phyloP scores from a whole-genome alignment of 1,140 invertebrate species.

The Drosophila cardini region DNA sequence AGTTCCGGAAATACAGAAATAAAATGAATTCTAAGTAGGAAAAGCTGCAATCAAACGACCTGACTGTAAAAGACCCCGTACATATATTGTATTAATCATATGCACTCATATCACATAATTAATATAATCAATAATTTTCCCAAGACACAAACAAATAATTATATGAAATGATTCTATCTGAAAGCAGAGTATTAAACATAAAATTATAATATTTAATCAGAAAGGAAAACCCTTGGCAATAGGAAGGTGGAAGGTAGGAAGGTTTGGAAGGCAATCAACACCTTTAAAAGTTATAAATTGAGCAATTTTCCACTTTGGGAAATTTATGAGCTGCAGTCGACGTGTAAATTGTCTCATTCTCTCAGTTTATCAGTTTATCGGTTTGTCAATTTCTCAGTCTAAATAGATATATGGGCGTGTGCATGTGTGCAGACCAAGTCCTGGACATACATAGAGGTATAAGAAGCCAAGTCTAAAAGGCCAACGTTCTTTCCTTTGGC shows the following conservation, averaged over 20 bases:
- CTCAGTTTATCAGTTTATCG: too few species aligned
- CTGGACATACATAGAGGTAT: not conserved
- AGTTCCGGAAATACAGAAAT: not conserved
- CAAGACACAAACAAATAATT: too few species aligned
- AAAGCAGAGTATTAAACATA: too few species aligned
- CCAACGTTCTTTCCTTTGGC: slow-evolving; percentile 43
- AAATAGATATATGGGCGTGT: not conserved
- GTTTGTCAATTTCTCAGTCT: slow-evolving; percentile 1
- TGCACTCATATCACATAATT: too few species aligned
- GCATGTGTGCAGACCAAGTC: slow-evolving; percentile 4
- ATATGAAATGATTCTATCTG: too few species aligned
- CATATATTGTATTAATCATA: too few species aligned
- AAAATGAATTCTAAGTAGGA: not conserved
- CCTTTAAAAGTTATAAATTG: slow-evolving; percentile 60
- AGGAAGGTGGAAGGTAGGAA: too few species aligned
- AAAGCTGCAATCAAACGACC: too few species aligned
- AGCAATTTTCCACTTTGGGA: slow-evolving; percentile 62
- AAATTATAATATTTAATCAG: too few species aligned
- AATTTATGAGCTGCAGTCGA: slow-evolving; percentile 66
- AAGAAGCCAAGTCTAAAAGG: slow-evolving; percentile 43
- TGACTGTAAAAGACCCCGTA: not conserved
- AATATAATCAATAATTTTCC: too few species aligned
- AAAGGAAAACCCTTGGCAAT: not conserved
- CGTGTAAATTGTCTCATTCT: slow-evolving; percentile 51
- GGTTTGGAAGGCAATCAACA: slow-evolving; percentile 59